Conservation (phyloP, 2,797 vertebrate genomes). For the Macropodus opercularis region DNA sequence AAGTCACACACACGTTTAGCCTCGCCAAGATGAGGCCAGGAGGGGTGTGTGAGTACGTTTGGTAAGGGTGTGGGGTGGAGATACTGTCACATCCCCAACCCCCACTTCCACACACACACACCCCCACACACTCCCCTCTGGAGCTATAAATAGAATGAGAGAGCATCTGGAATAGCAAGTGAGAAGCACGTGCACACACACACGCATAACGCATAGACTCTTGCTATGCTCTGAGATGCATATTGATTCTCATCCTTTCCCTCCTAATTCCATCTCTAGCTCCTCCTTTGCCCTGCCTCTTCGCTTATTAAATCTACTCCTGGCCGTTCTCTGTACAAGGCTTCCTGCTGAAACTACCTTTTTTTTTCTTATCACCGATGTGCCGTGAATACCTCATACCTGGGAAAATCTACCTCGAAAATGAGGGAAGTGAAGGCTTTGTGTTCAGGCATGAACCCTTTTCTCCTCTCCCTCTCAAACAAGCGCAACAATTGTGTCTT, state of each 20-base stretch:
- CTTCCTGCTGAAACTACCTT: slow-evolving; percentile 38
- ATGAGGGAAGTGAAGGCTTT: slow-evolving; percentile 37
- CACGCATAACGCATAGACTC: slow-evolving; percentile 39
- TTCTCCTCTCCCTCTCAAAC: not conserved
- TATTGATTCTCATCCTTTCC: slow-evolving; percentile 57
- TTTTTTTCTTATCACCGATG: slow-evolving; percentile 15
- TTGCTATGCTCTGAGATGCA: slow-evolving; percentile 53
- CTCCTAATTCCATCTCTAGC: slow-evolving; percentile 56
- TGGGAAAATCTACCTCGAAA: slow-evolving; percentile 32
- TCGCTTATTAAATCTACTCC: slow-evolving; percentile 67
- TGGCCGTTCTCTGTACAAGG: slow-evolving; percentile 59
- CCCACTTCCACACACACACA: slow-evolving; percentile 46
- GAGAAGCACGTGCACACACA: slow-evolving; percentile 59
- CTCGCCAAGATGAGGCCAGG: slow-evolving; percentile 69
- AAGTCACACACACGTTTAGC: slow-evolving; percentile 75
- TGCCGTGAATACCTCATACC: slow-evolving; percentile 33
- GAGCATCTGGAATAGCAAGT: slow-evolving; percentile 85
- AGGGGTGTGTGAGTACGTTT: slow-evolving; percentile 34
- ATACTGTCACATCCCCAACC: slow-evolving; percentile 73
- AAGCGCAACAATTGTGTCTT: slow-evolving; percentile 24
- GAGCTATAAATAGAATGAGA: slow-evolving; percentile 83
- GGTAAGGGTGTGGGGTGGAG: slow-evolving; percentile 55
- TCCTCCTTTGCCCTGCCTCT: slow-evolving; percentile 50
- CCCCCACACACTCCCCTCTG: slow-evolving; percentile 54
- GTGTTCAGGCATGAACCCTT: slow-evolving; percentile 3